Evolutionary conservation across 2,797 vertebrate genomes (phyloP).

Genomic region (Pangasius macronema): DNA sequence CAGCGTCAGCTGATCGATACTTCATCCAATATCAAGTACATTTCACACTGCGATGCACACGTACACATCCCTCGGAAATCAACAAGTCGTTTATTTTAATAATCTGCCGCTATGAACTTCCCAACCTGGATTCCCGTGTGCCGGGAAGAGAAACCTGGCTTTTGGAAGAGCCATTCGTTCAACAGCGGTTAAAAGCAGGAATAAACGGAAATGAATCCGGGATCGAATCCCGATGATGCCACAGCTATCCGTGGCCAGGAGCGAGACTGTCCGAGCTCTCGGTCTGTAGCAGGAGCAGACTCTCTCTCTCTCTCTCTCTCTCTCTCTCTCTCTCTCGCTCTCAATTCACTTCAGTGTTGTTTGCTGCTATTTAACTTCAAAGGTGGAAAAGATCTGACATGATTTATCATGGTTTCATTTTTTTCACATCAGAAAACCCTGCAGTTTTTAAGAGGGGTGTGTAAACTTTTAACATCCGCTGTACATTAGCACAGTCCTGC

Average conservation of each 20-base stretch:
- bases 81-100: not conserved
- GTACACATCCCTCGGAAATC: not conserved
- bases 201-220: not conserved
- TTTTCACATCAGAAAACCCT: not conserved
- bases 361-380: not conserved
- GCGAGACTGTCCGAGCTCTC: not conserved
- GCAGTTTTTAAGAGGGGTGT: not conserved
- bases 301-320: not conserved
- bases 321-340: not conserved
- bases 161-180: not conserved
- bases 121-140: not conserved
- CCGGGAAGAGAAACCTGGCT: not conserved
- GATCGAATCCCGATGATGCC: not conserved
- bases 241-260: not conserved
- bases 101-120: not conserved
- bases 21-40: constrained; percentile 24
- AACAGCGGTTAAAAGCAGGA: not conserved
- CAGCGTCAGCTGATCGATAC: constrained; percentile 9
- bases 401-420: not conserved
- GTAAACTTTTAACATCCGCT: not conserved
- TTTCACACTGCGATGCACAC: no score
- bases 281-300: not conserved
- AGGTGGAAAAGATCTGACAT: not conserved
- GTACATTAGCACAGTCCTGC: not conserved
- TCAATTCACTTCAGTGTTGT: not conserved